Conservation (phyloP, 2,888 invertebrate species). For the Fabriciana adippe region DNA sequence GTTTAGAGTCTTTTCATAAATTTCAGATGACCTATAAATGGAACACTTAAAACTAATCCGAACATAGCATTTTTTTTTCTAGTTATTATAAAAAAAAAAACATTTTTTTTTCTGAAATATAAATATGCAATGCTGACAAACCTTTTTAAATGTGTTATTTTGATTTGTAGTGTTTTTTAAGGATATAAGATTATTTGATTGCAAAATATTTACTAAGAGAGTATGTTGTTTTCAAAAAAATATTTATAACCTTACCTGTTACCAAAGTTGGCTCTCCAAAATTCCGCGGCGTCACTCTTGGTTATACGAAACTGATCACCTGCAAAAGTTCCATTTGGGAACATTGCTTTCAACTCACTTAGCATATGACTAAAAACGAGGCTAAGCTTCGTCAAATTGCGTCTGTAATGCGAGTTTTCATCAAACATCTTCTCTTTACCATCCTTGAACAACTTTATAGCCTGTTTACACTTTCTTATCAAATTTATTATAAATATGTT, state of each 20-base stretch:
- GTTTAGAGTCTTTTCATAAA: too few relatives aligned
- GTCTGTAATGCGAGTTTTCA: constrained; percentile 93
- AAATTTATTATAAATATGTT: constrained; percentile 98
- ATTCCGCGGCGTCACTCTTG: constrained; percentile 99
- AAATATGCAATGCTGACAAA: too few relatives aligned
- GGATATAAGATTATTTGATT: neutral
- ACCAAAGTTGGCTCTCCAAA: constrained; percentile 98
- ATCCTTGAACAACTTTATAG: constrained; percentile 98
- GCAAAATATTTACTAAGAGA: neutral
- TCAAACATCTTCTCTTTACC: constrained; percentile 99
- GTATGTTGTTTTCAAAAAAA: constrained; percentile 3
- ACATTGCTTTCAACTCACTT: constrained; percentile 98
- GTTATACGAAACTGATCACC: constrained; percentile 99
- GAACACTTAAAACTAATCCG: too few relatives aligned
- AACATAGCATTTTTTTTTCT: too few relatives aligned
- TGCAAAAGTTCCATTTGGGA: constrained; percentile 97
- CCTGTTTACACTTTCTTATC: constrained; percentile 99
- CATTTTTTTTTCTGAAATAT: too few relatives aligned
- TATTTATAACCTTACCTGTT: constrained; percentile 88
- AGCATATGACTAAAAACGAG: constrained; percentile 99
- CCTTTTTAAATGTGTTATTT: neutral
- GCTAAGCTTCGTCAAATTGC: constrained; percentile 98
- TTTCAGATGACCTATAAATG: too few relatives aligned
- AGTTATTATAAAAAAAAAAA: too few relatives aligned
- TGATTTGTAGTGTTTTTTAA: neutral